Evolutionary conservation across 2,113 vertebrate species (phyloP).

Genomic region (Elephas maximus): DNA sequence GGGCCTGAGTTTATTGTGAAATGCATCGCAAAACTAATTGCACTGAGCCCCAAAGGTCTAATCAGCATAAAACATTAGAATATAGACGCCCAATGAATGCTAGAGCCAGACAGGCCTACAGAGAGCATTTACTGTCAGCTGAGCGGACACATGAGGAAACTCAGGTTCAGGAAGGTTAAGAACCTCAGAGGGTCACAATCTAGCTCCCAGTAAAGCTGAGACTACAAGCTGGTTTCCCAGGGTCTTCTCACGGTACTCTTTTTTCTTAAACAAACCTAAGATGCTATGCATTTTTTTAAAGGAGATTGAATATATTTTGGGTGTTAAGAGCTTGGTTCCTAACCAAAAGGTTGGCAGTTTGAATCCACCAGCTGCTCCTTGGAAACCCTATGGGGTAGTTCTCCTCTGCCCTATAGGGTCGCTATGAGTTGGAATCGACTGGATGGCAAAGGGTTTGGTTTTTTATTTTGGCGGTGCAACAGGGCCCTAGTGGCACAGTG

Average conservation of each 20-base stretch:
- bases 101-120: slow-evolving; percentile 45
- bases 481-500: too few relatives aligned
- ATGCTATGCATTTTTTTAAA: not conserved
- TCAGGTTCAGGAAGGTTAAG: slow-evolving; percentile 48
- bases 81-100: slow-evolving; percentile 63
- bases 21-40: slow-evolving; percentile 78
- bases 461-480: too few relatives aligned
- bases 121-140: slow-evolving; percentile 60
- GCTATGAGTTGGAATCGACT: too few relatives aligned
- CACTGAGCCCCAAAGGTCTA: slow-evolving; percentile 72
- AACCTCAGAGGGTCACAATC: slow-evolving; percentile 64
- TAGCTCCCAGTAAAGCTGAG: not conserved
- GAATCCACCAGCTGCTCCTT: too few relatives aligned
- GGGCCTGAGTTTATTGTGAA: slow-evolving; percentile 75
- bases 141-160: slow-evolving; percentile 61
- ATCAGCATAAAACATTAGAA: slow-evolving; percentile 75
- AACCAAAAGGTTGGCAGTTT: too few relatives aligned
- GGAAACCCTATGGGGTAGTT: too few relatives aligned
- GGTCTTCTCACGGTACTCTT: not conserved
- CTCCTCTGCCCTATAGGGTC: too few relatives aligned
- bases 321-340: not conserved
- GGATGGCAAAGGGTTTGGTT: too few relatives aligned
- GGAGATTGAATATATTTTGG: not conserved
- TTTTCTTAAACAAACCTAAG: not conserved
- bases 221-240: slow-evolving; percentile 22